Evolutionary conservation across 2,888 invertebrate species (phyloP), one percentile per base, ranked within the genome.

Genomic region (Amphiduros pacificus): DNA sequence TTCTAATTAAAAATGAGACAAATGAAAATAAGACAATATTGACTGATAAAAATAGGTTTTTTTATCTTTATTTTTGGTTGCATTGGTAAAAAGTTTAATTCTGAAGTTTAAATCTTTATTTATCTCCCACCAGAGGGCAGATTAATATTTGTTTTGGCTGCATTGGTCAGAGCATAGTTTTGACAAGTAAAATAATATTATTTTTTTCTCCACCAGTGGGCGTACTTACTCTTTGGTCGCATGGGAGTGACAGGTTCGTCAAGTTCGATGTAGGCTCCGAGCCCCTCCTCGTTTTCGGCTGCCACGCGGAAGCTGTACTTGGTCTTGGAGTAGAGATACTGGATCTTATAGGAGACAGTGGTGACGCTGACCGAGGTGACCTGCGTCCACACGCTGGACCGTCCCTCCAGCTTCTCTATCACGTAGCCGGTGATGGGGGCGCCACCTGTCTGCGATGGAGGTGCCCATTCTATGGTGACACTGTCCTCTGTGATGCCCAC

Each of bases 211-310:
- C n/a, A n/a, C 4, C 11, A 9, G 20, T 20, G 2, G 22, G 24
- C 26, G 26, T 22, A 66, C 70, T 62, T 32, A 70, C 70, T 63
- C 53, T 65, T 69, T 9, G 71, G 66, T 44, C 52, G 61, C 55
- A 52, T 63, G 17, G 66, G 68, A 28, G 49, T 56, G 48, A 69
- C 64, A 22, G 64, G 62, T 49, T 73, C 73, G 6, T 57, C 36
- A 22, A 72, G 55, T 50, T 70, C 70, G 20, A 61, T 52, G 36
- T 57, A 66, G 29, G 53, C 22, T 9, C 67, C 69, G 14, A 63
- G 27, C 20, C 94, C 94, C 78, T 91, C 92, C 71, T 92, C 87
- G 84, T 94, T 94, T 60, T 91, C 86, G 0, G 94, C 92, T 75
- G 93, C 92, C 9, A 94, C 88, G 60, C 93, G 87, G 82, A 94